Evolutionary conservation across 2,113 vertebrate genomes (phyloP), one percentile per base, ranked within the genome.

Genomic region (Nyctibius bracteatus): DNA sequence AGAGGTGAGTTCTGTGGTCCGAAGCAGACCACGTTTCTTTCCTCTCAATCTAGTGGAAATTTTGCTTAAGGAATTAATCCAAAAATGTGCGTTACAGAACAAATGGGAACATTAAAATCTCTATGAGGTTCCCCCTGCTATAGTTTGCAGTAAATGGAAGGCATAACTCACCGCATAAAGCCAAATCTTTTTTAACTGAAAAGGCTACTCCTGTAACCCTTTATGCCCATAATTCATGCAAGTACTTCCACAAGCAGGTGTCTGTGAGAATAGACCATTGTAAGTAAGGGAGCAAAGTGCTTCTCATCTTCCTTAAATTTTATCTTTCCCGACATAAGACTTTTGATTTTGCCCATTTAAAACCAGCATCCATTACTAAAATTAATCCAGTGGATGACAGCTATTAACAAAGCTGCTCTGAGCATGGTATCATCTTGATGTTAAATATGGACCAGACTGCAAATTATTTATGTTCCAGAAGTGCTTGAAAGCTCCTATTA

Each of bases 21-120:
- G 2, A 79, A 88, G 67, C 80, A 96, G 93, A 91, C 86, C 80
- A 72, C 0, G 47, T 89, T 95, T 87, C 96, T 95, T 97, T 96
- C 91, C 86, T 95, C 73, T 91, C 74, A 61, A 79, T 79, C 80
- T 57, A 91, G 89, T 95, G 94, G 93, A 97, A 96, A 92, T 95
- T 96, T 95, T 96, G 31, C 86, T 52, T 80, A 68, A 92, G 86
- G 86, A 96, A 92, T 94, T 95, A 94, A 85, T 96, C 88, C 65
- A 96, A 51, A 95, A 96, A 92, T 79, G 66, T 82, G 65, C 68
- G 43, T 97, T 92, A 82, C 65, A 87, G 81, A 94, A 72, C 92
- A 94, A 94, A 87, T 0, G 70, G 89, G 88, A 96, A 80, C 58
- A 49, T 92, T 84, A 96, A 96, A 95, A 87, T 85, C 70, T 47